These are phyloP conservation scores for Fratercula arctica DNA, from an alignment of 2,797 vertebrate species.

Conservation along the genomic window DNA sequence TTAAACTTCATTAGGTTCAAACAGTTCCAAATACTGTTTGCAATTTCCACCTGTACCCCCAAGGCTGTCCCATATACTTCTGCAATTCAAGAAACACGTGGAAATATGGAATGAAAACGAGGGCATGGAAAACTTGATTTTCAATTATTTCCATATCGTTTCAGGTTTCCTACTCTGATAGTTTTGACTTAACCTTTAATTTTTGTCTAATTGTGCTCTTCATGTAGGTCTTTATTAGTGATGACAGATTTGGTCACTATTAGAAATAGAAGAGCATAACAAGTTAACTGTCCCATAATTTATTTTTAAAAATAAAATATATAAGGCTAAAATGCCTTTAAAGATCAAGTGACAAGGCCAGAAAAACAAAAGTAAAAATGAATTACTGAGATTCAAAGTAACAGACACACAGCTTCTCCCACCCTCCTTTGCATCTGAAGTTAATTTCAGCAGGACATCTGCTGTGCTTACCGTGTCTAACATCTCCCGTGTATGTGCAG, in stretches of 20 bases:
- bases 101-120: slow-evolving; percentile 19
- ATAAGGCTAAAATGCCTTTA: background rate
- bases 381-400: background rate
- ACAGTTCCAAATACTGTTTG: background rate
- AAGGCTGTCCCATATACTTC: slow-evolving; percentile 14
- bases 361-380: slow-evolving; percentile 10
- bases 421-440: background rate
- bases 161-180: slow-evolving; percentile 2
- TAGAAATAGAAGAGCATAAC: background rate
- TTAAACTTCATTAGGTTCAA: slow-evolving; percentile 4
- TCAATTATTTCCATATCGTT: background rate
- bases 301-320: background rate
- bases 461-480: slow-evolving; percentile 83
- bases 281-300: background rate
- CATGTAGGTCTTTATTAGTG: slow-evolving; percentile 17
- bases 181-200: background rate
- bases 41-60: slow-evolving; percentile 24
- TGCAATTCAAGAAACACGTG: background rate
- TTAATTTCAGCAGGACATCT: slow-evolving; percentile 41
- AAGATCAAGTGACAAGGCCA: slow-evolving; percentile 1
- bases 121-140: slow-evolving; percentile 4
- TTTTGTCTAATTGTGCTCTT: slow-evolving; percentile 22
- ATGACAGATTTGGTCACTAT: slow-evolving; percentile 3
- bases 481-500: slow-evolving; percentile 87
- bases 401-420: background rate